Conservation (phyloP, 2,113 vertebrate genomes). For the Rissa tridactyla region DNA sequence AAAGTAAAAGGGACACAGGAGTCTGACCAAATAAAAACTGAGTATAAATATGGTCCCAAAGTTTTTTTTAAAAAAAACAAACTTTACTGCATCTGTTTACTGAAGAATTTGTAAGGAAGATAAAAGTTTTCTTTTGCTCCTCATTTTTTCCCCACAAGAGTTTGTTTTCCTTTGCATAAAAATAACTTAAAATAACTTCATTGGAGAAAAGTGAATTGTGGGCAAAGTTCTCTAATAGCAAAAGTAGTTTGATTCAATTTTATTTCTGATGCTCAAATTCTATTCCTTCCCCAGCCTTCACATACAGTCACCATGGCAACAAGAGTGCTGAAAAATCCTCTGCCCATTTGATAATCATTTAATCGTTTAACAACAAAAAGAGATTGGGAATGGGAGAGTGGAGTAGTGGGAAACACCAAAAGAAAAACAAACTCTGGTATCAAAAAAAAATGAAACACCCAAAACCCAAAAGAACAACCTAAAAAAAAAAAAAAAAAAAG, state of each 20-base stretch:
- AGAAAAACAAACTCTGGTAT: background rate
- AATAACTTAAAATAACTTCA: background rate
- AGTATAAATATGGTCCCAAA: background rate
- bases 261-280: background rate
- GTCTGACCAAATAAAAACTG: background rate
- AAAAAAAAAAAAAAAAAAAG: too few species aligned
- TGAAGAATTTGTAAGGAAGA: background rate
- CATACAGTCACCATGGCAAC: background rate
- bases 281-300: background rate
- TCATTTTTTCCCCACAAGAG: too few species aligned
- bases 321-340: slow-evolving; percentile 6
- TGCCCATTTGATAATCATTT: slow-evolving; percentile 28
- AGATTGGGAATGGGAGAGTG: background rate
- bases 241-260: slow-evolving; percentile 35
- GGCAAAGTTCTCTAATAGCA: slow-evolving; percentile 6
- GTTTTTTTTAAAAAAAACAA: background rate
- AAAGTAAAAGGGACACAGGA: background rate
- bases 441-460: background rate
- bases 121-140: background rate
- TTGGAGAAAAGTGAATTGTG: background rate
- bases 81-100: background rate
- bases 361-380: slow-evolving; percentile 38
- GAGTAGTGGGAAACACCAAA: background rate
- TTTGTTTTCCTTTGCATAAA: background rate
- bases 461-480: background rate